Conservation (phyloP, 2,888 invertebrate species). For the Theretra japonica region DNA sequence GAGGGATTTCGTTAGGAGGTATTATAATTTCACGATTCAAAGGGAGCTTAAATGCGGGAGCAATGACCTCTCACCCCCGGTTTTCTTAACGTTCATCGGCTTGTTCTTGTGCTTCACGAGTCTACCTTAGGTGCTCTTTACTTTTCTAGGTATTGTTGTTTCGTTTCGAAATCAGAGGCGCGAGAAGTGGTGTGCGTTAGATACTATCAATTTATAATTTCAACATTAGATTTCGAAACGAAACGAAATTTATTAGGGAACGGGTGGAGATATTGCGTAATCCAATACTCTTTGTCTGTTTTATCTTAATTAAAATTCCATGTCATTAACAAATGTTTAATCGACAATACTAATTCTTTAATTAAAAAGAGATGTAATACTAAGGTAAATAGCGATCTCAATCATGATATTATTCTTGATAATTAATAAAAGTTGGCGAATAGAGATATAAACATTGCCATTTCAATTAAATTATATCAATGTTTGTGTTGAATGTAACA, state of each 20-base stretch:
- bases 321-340: too few relatives aligned
- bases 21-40: conserved; percentile 60
- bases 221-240: too few relatives aligned
- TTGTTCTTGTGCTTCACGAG: conserved; percentile 52
- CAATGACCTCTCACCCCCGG: conserved; percentile 76
- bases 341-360: too few relatives aligned
- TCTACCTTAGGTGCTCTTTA: conserved; percentile 50
- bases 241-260: too few relatives aligned
- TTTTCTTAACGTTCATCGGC: conserved; percentile 64
- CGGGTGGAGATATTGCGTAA: too few relatives aligned
- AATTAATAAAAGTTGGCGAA: too few relatives aligned
- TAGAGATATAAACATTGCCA: too few relatives aligned
- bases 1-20: conserved; percentile 49
- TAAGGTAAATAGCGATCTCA: too few relatives aligned
- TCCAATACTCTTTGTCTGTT: too few relatives aligned
- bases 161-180: not conserved
- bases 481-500: not conserved
- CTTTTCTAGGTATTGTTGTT: conserved; percentile 28
- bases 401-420: too few relatives aligned
- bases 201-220: not conserved
- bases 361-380: too few relatives aligned
- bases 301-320: too few relatives aligned
- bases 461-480: not conserved
- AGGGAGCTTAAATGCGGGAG: conserved; percentile 61
- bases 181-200: not conserved